Evolutionary conservation across 2,888 invertebrate genomes (phyloP).

Genomic region (Anarsia innoxiella): DNA sequence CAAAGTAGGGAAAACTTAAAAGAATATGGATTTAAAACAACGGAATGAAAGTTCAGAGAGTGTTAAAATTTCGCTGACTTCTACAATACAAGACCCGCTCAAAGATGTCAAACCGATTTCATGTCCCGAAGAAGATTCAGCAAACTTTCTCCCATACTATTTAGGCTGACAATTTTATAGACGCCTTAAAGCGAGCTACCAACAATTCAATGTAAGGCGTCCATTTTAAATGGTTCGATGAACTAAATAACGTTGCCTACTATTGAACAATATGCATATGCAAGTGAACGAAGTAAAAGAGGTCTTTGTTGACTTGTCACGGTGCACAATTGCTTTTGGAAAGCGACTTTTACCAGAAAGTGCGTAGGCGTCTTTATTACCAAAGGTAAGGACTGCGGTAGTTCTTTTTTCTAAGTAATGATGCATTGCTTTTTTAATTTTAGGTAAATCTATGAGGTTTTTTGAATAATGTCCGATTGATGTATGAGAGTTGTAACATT

Average conservation of each 20-base stretch:
- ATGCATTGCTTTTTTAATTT: slow-evolving; percentile 43
- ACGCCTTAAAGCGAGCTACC: too few species aligned
- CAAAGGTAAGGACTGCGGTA: slow-evolving; percentile 39
- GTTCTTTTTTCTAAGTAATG: slow-evolving; percentile 39
- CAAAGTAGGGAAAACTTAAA: too few species aligned
- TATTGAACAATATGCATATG: slow-evolving; percentile 10
- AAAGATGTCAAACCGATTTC: too few species aligned
- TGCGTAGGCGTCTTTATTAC: slow-evolving; percentile 59
- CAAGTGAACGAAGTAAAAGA: slow-evolving; percentile 18
- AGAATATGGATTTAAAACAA: too few species aligned
- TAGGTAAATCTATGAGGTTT: slow-evolving; percentile 16
- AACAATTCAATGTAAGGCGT: too few species aligned
- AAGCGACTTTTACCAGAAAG: slow-evolving; percentile 51
- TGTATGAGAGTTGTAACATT: too few species aligned
- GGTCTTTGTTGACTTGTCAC: slow-evolving; percentile 47
- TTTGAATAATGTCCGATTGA: slow-evolving; percentile 14
- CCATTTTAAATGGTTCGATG: slow-evolving; percentile 2
- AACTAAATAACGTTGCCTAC: slow-evolving; percentile 1
- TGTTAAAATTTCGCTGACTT: too few species aligned
- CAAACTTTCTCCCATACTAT: too few species aligned
- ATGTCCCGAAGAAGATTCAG: too few species aligned
- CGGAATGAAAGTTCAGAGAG: too few species aligned
- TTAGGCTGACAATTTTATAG: too few species aligned
- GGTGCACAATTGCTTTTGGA: slow-evolving; percentile 53
- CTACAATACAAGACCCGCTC: too few species aligned